phyloP scores from a whole-genome alignment of 2,113 vertebrate genomes.

The Pterocles burchelli region DNA sequence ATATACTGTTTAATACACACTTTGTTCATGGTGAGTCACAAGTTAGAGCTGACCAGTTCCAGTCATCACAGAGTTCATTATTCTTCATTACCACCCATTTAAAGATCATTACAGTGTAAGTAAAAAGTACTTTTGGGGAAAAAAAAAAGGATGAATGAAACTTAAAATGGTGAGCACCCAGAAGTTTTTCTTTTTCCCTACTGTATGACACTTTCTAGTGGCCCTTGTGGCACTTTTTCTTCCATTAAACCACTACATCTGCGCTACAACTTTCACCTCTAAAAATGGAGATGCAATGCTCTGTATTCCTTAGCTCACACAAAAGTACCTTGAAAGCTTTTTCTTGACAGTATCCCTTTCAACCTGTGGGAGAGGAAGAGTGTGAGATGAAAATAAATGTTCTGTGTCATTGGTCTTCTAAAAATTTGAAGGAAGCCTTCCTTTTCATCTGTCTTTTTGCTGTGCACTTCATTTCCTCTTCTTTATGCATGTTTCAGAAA shows the following conservation, averaged over 20 bases:
- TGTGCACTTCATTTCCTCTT: background rate
- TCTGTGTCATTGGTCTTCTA: background rate
- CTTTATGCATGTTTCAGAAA: background rate
- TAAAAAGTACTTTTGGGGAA: background rate
- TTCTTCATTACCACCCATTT: constrained; percentile 23
- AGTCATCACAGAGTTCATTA: background rate
- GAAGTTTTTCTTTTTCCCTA: background rate
- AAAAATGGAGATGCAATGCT: background rate
- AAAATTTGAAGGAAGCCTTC: background rate
- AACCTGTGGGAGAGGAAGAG: background rate
- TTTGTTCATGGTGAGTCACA: background rate
- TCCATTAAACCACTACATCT: background rate
- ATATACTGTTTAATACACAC: background rate
- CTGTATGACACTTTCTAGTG: background rate
- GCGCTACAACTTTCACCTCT: background rate
- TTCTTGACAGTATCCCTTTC: background rate
- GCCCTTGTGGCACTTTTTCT: background rate
- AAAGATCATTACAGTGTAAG: background rate
- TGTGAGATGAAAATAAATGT: background rate
- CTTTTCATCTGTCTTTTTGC: background rate
- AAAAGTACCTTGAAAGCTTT: background rate
- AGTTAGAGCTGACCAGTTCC: background rate
- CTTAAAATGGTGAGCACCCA: background rate
- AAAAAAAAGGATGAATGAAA: background rate
- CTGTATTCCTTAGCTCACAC: background rate